Evolutionary conservation across 2,888 invertebrate genomes (phyloP), one percentile per base, ranked within the genome.

Genomic region (Phaonia tiefii): DNA sequence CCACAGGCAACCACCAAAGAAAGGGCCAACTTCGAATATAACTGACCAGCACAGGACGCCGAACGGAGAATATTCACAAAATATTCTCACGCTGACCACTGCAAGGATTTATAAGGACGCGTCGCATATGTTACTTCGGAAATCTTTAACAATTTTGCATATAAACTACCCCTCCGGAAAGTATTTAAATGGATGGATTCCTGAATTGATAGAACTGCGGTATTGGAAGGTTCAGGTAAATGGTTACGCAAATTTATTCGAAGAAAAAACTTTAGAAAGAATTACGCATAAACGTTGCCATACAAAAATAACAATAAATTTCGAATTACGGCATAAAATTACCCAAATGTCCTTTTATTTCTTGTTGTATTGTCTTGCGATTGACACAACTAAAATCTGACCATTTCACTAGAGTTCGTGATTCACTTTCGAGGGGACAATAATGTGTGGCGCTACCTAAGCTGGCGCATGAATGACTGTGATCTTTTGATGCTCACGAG

Each of bases 81-180:
- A 83, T 82, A 80, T 89, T 89, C 89, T 87, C 88, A 88, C 88
- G 88, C 86, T 88, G 87, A 83, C 86, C 86, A 83, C 31, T 70
- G 79, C 60, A 66, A 74, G 78, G 69, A 49, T 13, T 42, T 46
- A 39, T 17, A 49, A 58, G 56, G 42, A 63, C 63, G 37, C 39
- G 26, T 78, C 78, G 81, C 46, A 54, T 56, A 73, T 71, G 67
- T 65, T 71, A 73, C 60, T 75, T 73, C 51, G 72, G 42, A 20
- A 76, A 82, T 86, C 85, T 85, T 84, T 86, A 86, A 85, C 51
- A 80, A 69, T 39, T 83, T 85, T 83, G 66, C 74, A 83, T 83
- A 79, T 69, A 84, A 83, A 78, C 58, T 31, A 31, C 58, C 58
- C 58, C 42, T 11, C 4, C 4, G 4, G 31, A 31, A 31, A 5